phyloP scores from a whole-genome alignment of 1,140 invertebrate genomes.

The Lepidurus packardi region DNA sequence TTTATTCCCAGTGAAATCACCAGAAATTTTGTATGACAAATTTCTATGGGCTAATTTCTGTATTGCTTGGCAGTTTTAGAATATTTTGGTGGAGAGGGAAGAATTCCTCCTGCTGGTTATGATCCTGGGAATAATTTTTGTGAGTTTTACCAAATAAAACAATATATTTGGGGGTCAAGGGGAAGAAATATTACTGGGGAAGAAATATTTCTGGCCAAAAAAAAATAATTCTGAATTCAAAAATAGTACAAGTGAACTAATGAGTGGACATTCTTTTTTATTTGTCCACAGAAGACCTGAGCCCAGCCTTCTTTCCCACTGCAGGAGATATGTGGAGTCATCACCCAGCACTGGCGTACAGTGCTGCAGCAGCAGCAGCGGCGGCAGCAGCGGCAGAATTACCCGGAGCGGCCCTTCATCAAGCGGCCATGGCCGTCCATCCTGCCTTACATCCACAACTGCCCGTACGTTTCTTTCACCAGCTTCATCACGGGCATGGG shows the following conservation, averaged over 20 bases:
- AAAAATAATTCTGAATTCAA: too few species aligned
- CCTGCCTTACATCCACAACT: slow-evolving; percentile 94
- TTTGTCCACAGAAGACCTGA: slow-evolving; percentile 62
- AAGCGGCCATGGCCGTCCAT: slow-evolving; percentile 57
- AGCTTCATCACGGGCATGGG: slow-evolving; percentile 35
- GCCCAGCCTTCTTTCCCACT: slow-evolving; percentile 87
- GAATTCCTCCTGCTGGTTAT: too few species aligned
- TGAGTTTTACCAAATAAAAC: too few species aligned
- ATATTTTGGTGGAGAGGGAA: too few species aligned
- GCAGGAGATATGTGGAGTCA: slow-evolving; percentile 82
- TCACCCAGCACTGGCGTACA: slow-evolving; percentile 74
- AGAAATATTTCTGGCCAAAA: too few species aligned
- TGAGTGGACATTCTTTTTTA: slow-evolving; percentile 12
- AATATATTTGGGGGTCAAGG: too few species aligned
- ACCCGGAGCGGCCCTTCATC: slow-evolving; percentile 57
- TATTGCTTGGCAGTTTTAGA: too few species aligned
- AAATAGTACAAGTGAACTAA: not conserved
- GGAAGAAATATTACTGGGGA: too few species aligned
- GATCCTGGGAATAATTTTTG: too few species aligned
- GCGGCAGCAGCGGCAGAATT: slow-evolving; percentile 64
- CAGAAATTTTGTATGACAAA: too few species aligned
- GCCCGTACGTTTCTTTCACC: slow-evolving; percentile 82
- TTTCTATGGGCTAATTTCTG: too few species aligned
- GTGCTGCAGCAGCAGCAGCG: slow-evolving; percentile 51
- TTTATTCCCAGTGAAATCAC: too few species aligned